These are phyloP conservation scores for Crioceris asparagi DNA, from an alignment of 2,888 invertebrate genomes.

Conservation along the genomic window DNA sequence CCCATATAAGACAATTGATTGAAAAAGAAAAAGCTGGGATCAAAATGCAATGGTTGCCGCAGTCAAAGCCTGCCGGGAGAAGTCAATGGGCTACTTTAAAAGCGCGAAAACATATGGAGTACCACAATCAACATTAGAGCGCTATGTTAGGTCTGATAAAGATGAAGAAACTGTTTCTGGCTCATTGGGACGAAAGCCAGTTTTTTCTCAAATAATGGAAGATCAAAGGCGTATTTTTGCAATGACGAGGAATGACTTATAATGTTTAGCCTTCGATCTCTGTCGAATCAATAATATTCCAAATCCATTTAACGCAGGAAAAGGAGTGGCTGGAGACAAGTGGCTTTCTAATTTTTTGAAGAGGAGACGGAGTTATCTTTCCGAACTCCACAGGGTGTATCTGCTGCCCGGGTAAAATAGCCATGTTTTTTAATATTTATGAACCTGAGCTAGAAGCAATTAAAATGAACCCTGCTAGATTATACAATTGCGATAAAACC, in stretches of 20 bases:
- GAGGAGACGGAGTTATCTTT: not conserved
- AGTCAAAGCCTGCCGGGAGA: not conserved
- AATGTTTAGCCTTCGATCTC: not conserved
- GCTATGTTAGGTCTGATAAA: not conserved
- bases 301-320: not conserved
- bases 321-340: not conserved
- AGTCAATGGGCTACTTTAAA: not conserved
- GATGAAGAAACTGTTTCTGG: not conserved
- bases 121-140: not conserved
- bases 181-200: not conserved
- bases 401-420: not conserved
- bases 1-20: no score
- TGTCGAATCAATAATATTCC: not conserved
- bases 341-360: not conserved
- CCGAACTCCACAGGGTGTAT: not conserved
- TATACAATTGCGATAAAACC: not conserved
- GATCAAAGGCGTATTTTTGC: not conserved
- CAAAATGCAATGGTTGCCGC: not conserved
- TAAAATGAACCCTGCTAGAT: not conserved
- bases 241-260: not conserved
- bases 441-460: not conserved
- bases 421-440: not conserved
- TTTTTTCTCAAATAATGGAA: not conserved
- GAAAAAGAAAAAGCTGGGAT: not conserved
- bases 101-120: not conserved